phyloP scores from a whole-genome alignment of 2,888 invertebrate genomes.

The Dioctria rufipes region DNA sequence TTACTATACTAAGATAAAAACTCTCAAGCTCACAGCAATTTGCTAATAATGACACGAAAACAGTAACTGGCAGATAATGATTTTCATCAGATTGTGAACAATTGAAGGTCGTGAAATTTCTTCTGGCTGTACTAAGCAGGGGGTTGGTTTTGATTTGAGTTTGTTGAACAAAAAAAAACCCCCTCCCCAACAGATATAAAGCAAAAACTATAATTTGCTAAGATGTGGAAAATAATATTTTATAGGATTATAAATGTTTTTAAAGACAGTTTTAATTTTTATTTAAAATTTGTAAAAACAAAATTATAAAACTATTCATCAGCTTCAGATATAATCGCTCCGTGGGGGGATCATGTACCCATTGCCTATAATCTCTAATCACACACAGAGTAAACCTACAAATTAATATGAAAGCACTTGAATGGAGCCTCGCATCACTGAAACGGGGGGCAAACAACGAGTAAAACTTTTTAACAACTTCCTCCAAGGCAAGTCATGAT shows the following conservation, averaged over 20 bases:
- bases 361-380: neutral
- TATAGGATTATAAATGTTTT: too few species aligned
- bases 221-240: too few species aligned
- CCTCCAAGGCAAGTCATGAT: neutral
- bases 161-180: too few species aligned
- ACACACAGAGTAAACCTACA: neutral
- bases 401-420: neutral
- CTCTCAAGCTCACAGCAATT: constrained; percentile 2
- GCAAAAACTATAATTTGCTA: too few species aligned
- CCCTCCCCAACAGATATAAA: too few species aligned
- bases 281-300: too few species aligned
- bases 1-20: neutral
- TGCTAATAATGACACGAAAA: neutral
- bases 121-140: neutral
- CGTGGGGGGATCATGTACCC: neutral
- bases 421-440: neutral
- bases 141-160: too few species aligned
- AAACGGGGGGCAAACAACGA: too few species aligned
- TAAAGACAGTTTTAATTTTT: too few species aligned
- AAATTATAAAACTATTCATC: too few species aligned
- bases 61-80: neutral
- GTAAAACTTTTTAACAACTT: too few species aligned
- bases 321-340: too few species aligned
- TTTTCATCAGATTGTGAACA: neutral
- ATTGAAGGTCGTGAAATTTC: constrained; percentile 20